Evolutionary conservation across 2,113 vertebrate species (phyloP), one percentile per base, ranked within the genome.

Genomic region (Spea bombifrons): DNA sequence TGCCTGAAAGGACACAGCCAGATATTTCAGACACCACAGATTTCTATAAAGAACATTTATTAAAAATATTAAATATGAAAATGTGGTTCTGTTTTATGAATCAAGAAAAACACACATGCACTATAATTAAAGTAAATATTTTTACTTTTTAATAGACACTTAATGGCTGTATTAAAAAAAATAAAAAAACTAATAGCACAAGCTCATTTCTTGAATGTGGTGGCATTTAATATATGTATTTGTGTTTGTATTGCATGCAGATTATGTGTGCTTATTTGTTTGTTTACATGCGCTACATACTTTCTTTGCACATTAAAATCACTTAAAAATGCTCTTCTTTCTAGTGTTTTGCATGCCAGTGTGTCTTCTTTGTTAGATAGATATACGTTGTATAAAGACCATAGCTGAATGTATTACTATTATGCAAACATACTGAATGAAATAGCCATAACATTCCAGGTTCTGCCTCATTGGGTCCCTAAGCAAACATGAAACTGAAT

Each of bases 401-500:
- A 81, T 76, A 44, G 55, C 82, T 72, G 81, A 45, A 3, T 78
- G 44, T 83, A 46, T 4, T 84, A 65, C 84, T 77, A 90, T 84
- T 93, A 89, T 94, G 91, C 89, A 94, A 96, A 91, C 74, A 88
- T 90, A 92, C 94, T 97, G 96, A 99, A 95, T 92, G 92, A 95
- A 94, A 94, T 93, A 98, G 96, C 92, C 92, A 10, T 98, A 94
- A 98, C 94, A 95, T 99, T 99, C 92, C 97, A 99, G 97, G 95
- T 99, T 98, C 95, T 98, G 97, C 96, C 97, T 99, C 95, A 98
- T 99, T 97, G 97, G 97, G 95, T 99, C 97, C 94, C 96, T 99
- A 95, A 98, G 94, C 96, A 99, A 99, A 98, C 97, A 98, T 90
- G 97, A 98, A 91, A 96, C 96, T 93, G 97, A 99, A 89, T 98